Percentiles rank a stretch among this genome's conserved stretches.
Evolutionary conservation across 2,797 vertebrate genomes (phyloP).

Genomic region (Spinibarbus caldwelli): DNA sequence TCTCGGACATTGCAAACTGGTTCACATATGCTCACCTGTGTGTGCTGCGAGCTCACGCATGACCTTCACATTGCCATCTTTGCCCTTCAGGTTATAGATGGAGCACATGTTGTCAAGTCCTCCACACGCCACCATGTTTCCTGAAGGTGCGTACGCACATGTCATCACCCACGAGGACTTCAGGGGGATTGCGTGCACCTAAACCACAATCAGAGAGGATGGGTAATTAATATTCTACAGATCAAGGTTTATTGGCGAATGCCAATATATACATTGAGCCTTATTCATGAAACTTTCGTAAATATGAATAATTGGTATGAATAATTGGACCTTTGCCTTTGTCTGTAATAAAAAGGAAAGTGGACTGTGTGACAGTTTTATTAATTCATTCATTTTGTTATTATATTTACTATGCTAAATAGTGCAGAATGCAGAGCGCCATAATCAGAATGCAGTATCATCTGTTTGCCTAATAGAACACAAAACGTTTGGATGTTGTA

Average conservation of each 20-base stretch:
- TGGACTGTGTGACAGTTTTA: not conserved
- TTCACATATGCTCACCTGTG: conserved; percentile 79
- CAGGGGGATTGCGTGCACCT: conserved; percentile 97
- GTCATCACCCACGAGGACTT: conserved; percentile 99
- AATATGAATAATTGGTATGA: not conserved
- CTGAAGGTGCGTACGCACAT: conserved; percentile 95
- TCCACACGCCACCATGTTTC: conserved; percentile 96
- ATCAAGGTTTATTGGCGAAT: not conserved
- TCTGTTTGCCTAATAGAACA: not conserved
- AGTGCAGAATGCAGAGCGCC: not conserved
- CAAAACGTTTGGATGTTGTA: not conserved
- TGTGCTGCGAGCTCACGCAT: conserved; percentile 95
- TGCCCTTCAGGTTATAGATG: conserved; percentile 96
- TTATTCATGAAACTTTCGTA: not conserved
- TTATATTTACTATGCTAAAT: not conserved
- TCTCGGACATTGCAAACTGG: not conserved
- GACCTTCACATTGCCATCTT: conserved; percentile 94
- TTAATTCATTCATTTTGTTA: not conserved
- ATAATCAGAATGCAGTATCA: not conserved
- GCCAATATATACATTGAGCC: not conserved
- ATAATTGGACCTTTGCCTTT: not conserved
- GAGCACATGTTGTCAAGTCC: conserved; percentile 99
- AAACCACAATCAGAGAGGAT: conserved; percentile 25
- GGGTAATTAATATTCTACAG: not conserved
- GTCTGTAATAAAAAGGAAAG: not conserved